Evolutionary conservation across 2,888 invertebrate genomes (phyloP), one percentile per base, ranked within the genome.

Genomic region (Cactoblastis cactorum): DNA sequence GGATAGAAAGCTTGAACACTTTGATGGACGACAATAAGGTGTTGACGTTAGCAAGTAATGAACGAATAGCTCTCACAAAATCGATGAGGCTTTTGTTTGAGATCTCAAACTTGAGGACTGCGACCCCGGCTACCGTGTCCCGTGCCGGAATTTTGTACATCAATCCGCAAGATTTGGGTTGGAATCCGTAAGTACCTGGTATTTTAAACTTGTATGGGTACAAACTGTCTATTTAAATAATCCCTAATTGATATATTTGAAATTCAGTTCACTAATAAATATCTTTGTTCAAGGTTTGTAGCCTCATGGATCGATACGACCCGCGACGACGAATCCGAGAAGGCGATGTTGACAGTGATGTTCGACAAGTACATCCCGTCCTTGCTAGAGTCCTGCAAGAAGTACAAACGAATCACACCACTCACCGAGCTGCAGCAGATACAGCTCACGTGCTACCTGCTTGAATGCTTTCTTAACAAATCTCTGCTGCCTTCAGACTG

Each of bases 21-120:
- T 93, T 98, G 14, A 98, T 98, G 98, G 98, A 98, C 77, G 98
- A 98, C 74, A 98, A 98, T 79, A 98, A 98, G 90, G 96, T 97
- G 3, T 77, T 98, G 57, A 98, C 98, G 0, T 82, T 98, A 62
- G 98, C 98, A 4, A 97, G 97, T 78, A 98, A 98, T 70, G 98
- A 98, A 82, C 92, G 98, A 50, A 98, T 98, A 52, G 96, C 98
- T 0, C 83, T 98, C 48, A 97, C 96, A 0, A 94, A 94, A 59
- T 90, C 93, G 22, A 98, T 98, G 98, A 91, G 98, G 45, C 89
- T 98, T 12, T 80, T 98, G n/a, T 98, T 98, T 77, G 98, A 98
- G 85, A 98, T 98, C 67, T 94, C 96, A 2, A 95, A 94, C 67
- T 88, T 98, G 65, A 93, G 95, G 65, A 96, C 96, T 0, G 98